Evolutionary conservation across 2,113 vertebrate genomes (phyloP).

Genomic region (Paradoxurus hermaphroditus): DNA sequence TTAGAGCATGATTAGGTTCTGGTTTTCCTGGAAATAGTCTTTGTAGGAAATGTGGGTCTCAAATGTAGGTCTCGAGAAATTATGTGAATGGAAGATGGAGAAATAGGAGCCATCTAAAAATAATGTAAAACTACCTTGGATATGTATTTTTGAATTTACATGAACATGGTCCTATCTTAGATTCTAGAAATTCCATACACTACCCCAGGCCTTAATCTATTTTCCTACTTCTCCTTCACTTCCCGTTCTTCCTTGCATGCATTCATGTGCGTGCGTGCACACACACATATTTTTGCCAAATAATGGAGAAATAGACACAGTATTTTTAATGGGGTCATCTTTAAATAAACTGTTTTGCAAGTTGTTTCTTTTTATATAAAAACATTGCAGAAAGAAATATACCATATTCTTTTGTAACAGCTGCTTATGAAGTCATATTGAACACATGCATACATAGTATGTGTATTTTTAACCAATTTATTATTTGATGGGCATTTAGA

Average conservation of each 20-base stretch:
- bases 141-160: neutral
- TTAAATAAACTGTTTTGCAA: constrained; percentile 21
- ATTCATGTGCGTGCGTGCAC: neutral
- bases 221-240: neutral
- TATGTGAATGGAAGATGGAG: neutral
- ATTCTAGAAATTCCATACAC: neutral
- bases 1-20: neutral
- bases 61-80: constrained; percentile 7
- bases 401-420: constrained; percentile 17
- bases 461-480: neutral
- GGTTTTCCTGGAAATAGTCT: constrained; percentile 34
- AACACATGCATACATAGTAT: neutral
- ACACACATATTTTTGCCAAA: neutral
- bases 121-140: neutral
- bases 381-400: constrained; percentile 1
- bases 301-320: neutral
- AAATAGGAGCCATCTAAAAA: constrained; percentile 7
- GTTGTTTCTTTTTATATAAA: neutral
- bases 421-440: neutral
- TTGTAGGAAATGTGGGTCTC: neutral
- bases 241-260: neutral
- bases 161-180: constrained; percentile 22
- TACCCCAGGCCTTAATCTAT: neutral
- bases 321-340: constrained; percentile 31
- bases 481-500: neutral